These are phyloP conservation scores for Sciurus vulgaris DNA, from an alignment of 2,797 vertebrate genomes.

Conservation along the genomic window DNA sequence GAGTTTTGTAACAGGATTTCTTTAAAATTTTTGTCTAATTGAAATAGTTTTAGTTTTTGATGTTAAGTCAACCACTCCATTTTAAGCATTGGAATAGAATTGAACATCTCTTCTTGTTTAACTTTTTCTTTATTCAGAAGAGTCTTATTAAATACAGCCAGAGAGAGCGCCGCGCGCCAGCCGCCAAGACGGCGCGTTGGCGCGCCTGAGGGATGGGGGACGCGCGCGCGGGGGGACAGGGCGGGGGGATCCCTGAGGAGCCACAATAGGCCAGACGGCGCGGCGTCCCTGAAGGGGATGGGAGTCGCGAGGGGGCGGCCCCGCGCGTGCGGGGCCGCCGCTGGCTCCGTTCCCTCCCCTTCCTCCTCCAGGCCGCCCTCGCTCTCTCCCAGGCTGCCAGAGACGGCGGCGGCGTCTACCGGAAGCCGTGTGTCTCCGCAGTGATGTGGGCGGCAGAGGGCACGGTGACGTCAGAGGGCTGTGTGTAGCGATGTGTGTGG, in stretches of 20 bases:
- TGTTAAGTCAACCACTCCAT: neutral
- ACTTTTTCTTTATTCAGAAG: neutral
- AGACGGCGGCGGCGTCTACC: constrained; percentile 83
- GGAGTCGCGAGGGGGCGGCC: neutral
- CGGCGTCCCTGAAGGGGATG: constrained; percentile 70
- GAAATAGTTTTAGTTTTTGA: constrained; percentile 54
- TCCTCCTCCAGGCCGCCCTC: constrained; percentile 73
- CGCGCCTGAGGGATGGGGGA: constrained; percentile 48
- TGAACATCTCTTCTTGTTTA: constrained; percentile 39
- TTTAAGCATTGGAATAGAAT: constrained; percentile 66
- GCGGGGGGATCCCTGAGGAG: neutral
- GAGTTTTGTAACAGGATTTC: neutral
- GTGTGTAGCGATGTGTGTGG: constrained; percentile 83
- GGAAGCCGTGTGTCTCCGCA: constrained; percentile 87
- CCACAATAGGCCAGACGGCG: constrained; percentile 69
- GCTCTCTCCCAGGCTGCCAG: constrained; percentile 78
- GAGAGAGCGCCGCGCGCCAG: constrained; percentile 82
- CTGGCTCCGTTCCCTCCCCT: constrained; percentile 72
- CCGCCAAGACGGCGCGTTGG: constrained; percentile 81
- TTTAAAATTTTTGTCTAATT: constrained; percentile 41
- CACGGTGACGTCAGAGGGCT: constrained; percentile 83
- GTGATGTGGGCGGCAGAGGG: constrained; percentile 88
- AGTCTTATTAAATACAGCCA: neutral
- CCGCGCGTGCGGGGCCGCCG: constrained; percentile 74
- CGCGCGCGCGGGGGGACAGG: neutral